Evolutionary conservation across 2,113 vertebrate genomes (phyloP), one percentile per base, ranked within the genome.

Genomic region (Saimiri boliviensis): DNA sequence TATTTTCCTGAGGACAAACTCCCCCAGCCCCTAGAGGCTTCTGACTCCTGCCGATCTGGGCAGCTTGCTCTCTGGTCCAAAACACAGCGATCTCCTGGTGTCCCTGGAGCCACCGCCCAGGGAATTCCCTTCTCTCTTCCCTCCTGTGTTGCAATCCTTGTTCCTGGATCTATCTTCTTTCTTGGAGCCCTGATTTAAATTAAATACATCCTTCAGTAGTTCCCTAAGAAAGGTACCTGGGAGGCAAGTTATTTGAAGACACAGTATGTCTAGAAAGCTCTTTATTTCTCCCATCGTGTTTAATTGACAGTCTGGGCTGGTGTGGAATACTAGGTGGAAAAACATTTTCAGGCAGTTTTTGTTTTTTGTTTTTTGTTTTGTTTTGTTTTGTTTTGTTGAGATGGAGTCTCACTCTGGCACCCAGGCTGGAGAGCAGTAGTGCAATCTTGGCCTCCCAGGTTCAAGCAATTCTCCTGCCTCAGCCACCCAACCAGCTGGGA

Each of bases 1-100:
- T 84, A 58, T 89, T 89, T 93, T 96, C 94, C 85, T 92, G 9
- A 32, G 82, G 73, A 91, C 77, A 91, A 88, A 96, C n/a, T 94
- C 68, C 86, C 63, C 70, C 3, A 47, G n/a, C 23, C 66, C 32
- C 52, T 14, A 40, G 35, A 92, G 32, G 19, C n/a, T 93, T 68
- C 86, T 91, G 60, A 56, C 56, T 45, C 86, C 83, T 66, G 37
- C 42, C 71, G 45, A 7, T 25, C 49, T 12, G 52, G 63, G 12
- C 35, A 23, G 17, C 32, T 7, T 54, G 25, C 25, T 77, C 70
- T 16, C 70, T 14, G 74, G 49, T 37, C 27, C 60, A 56, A 49
- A 23, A 54, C 47, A 23, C 21, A 82, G 47, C 66, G 5, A 32
- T 21, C 76, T 45, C 19, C 40, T 74, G 0, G n/a, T 0, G 30